Base-by-base conservation (phyloP, 2,113 vertebrate genomes). In the Nothoprocta pentlandii region DNA sequence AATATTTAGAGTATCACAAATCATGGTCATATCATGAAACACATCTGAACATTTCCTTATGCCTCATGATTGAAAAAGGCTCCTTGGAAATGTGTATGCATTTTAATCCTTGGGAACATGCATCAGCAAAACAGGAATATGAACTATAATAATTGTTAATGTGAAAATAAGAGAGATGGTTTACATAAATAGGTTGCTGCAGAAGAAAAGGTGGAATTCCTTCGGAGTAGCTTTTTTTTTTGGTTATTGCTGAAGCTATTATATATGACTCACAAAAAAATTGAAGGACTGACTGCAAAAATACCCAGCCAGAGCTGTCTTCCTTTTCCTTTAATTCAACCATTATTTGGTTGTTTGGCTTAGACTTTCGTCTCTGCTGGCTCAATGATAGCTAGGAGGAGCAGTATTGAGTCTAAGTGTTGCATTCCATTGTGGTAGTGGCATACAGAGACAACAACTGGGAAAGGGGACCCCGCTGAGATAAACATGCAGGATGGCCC, bases 1-100 rank as follows among this genome's bases (percentile, higher is more conserved):
- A 87, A 11, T 85, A 92, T 80, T 77, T 80, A 89, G 36, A 93
- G 62, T 36, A 82, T 79, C 84, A 93, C 53, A 94, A 89, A 87
- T 94, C 75, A 73, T 5, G 1, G 25, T 68, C 5, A 0, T 84
- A 87, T 73, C 78, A 42, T 49, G 63, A 91, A 93, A 82, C 13
- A 70, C 12, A 21, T 75, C 53, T 87, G n/a, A 93, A 76, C 0
- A 1, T 74, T 96, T 92, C 70, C 47, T 71, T 89, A 49, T 82
- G 83, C 63, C 49, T 32, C 23, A 75, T 69, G 51, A 10, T 92
- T 91, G 56, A 85, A 87, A 80, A 39, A 80, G 30, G n/a, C 26
- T 93, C 26, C 59, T 77, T 88, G 74, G 54, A 81, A 87, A 53
- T 16, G 12, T 5, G 2, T 76, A 58, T 86, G 19, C 28, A 44